phyloP scores from a whole-genome alignment of 2,113 vertebrate genomes.

The Pedionomus torquatus region DNA sequence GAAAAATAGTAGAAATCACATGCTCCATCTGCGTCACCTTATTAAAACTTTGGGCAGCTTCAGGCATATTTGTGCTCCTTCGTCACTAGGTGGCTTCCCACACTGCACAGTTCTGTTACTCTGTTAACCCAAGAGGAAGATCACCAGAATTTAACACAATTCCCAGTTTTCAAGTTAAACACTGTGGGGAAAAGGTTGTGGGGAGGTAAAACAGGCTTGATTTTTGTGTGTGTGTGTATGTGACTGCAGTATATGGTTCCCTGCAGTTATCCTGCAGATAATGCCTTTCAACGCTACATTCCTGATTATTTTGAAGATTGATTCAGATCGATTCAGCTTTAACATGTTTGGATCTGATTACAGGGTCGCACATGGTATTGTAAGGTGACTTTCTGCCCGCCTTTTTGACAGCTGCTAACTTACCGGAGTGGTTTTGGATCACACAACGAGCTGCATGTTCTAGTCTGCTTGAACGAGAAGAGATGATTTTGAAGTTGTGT shows the following conservation, averaged over 20 bases:
- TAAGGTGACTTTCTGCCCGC: neutral
- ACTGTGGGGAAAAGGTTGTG: rapidly evolving
- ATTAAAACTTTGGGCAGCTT: constrained; percentile 24
- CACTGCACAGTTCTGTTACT: neutral
- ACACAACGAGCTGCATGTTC: neutral
- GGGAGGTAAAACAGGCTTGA: neutral
- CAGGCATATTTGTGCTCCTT: constrained; percentile 32
- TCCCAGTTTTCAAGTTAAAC: neutral
- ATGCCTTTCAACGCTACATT: neutral
- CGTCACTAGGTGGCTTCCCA: constrained; percentile 57
- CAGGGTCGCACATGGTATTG: neutral
- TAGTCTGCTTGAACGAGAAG: neutral
- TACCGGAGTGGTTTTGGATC: neutral
- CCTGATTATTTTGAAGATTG: neutral
- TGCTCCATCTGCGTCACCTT: constrained; percentile 43
- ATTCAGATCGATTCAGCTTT: neutral
- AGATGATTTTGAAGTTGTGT: neutral
- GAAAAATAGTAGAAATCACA: constrained; percentile 27
- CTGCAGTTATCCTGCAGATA: neutral
- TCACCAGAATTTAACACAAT: neutral
- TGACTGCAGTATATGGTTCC: neutral
- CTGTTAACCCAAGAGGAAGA: neutral
- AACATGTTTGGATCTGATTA: neutral
- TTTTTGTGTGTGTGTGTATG: neutral
- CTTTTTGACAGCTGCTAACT: neutral